These are phyloP conservation scores for Biston stratarius DNA, from an alignment of 2,888 invertebrate genomes.

Conservation along the genomic window DNA sequence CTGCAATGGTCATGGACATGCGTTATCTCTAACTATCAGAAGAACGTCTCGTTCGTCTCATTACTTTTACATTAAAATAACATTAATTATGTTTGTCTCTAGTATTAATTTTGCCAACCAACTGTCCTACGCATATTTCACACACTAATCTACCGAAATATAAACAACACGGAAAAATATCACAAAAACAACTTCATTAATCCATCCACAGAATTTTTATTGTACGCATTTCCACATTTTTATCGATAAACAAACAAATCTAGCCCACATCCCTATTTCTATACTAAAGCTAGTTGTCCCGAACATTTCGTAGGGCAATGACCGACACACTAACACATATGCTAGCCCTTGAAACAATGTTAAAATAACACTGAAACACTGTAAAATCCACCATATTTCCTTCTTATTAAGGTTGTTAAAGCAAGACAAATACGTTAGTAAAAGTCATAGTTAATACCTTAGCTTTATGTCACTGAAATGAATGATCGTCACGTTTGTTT, in stretches of 20 bases:
- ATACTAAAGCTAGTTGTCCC: constrained; percentile 63
- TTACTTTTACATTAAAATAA: too few relatives aligned
- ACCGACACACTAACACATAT: constrained; percentile 82
- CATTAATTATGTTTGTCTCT: background rate
- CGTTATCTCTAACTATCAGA: too few relatives aligned
- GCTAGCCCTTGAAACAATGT: constrained; percentile 45
- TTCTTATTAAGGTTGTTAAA: constrained; percentile 7
- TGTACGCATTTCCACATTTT: constrained; percentile 9
- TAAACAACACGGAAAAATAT: constrained; percentile 7
- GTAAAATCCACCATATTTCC: constrained; percentile 41
- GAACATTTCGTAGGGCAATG: constrained; percentile 73
- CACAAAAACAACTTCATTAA: constrained; percentile 8
- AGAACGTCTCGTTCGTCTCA: too few relatives aligned
- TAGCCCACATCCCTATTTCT: constrained; percentile 41
- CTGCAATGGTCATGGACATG: too few relatives aligned
- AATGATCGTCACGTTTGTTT: constrained; percentile 42
- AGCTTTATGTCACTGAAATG: constrained; percentile 41
- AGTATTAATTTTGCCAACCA: background rate
- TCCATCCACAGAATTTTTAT: background rate
- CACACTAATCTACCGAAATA: background rate
- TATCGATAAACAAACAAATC: constrained; percentile 19
- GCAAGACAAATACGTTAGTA: constrained; percentile 8
- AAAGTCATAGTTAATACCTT: constrained; percentile 34
- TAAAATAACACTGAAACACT: constrained; percentile 11
- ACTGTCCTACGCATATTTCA: background rate